Percentiles rank a stretch among this genome's conserved stretches.
Conservation (phyloP, 1,140 invertebrate species). For the Aphelinus certus region DNA sequence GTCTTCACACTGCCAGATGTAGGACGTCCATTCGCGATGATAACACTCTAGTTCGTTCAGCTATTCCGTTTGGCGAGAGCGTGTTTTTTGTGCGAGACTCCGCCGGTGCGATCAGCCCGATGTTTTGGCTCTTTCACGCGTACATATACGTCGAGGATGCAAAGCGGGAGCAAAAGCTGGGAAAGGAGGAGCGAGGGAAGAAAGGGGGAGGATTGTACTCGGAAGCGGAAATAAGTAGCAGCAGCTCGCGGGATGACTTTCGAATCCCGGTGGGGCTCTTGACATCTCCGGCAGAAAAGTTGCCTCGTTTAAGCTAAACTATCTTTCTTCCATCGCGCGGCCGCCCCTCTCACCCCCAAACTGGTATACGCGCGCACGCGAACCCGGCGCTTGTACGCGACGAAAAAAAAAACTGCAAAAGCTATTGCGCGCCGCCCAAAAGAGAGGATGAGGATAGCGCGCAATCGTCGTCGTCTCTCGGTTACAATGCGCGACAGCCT, state of each 20-base stretch:
- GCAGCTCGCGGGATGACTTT: constrained; percentile 16
- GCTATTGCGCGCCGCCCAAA: background rate
- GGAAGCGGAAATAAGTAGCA: constrained; percentile 45
- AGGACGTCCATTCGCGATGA: too few species aligned
- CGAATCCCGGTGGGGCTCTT: constrained; percentile 48
- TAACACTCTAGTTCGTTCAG: too few species aligned
- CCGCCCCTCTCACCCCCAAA: constrained; percentile 27
- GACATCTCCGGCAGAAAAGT: constrained; percentile 50
- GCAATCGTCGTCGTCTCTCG: background rate
- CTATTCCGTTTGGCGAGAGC: too few species aligned
- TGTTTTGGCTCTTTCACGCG: too few species aligned
- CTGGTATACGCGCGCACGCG: background rate
- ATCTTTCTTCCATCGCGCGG: constrained; percentile 42
- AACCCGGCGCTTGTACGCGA: too few species aligned
- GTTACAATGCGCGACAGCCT: constrained; percentile 19
- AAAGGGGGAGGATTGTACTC: constrained; percentile 38
- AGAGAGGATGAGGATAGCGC: background rate
- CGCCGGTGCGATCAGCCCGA: too few species aligned
- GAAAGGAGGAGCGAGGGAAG: constrained; percentile 17
- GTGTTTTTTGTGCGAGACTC: too few species aligned
- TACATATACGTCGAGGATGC: too few species aligned
- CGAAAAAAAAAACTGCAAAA: constrained; percentile 5
- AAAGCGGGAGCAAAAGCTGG: too few species aligned
- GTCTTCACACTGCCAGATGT: too few species aligned
- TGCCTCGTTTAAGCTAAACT: constrained; percentile 58